These are phyloP conservation scores for Myzus persicae DNA, from an alignment of 1,140 invertebrate genomes.

Conservation along the genomic window DNA sequence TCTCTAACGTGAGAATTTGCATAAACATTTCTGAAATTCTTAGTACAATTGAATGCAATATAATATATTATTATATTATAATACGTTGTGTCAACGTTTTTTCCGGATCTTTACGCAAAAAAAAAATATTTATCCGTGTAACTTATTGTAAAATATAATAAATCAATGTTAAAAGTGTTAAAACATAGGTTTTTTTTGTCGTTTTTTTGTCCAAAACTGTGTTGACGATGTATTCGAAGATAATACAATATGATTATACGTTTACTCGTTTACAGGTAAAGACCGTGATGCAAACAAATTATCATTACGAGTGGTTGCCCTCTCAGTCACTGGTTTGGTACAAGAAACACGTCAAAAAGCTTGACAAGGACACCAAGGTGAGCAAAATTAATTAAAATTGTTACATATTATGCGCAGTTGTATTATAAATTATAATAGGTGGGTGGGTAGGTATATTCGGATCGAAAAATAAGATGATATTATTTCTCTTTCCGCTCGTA, in stretches of 20 bases:
- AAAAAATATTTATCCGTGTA: neutral
- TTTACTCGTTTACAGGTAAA: neutral
- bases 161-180: constrained; percentile 10
- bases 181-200: neutral
- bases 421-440: neutral
- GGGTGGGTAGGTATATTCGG: neutral
- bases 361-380: constrained; percentile 37
- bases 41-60: neutral
- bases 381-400: neutral
- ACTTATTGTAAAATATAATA: neutral
- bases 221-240: neutral
- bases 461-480: neutral
- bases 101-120: neutral
- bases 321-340: constrained; percentile 23
- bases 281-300: constrained; percentile 28
- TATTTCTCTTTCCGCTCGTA: neutral
- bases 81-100: neutral
- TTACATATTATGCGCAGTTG: neutral
- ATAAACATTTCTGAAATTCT: neutral
- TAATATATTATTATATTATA: neutral
- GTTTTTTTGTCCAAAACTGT: neutral
- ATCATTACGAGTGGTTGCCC: constrained; percentile 34
- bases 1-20: too few relatives aligned
- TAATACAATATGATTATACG: neutral
- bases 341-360: neutral